Conservation (phyloP, 2,888 invertebrate genomes). For the Camponotus fellah region DNA sequence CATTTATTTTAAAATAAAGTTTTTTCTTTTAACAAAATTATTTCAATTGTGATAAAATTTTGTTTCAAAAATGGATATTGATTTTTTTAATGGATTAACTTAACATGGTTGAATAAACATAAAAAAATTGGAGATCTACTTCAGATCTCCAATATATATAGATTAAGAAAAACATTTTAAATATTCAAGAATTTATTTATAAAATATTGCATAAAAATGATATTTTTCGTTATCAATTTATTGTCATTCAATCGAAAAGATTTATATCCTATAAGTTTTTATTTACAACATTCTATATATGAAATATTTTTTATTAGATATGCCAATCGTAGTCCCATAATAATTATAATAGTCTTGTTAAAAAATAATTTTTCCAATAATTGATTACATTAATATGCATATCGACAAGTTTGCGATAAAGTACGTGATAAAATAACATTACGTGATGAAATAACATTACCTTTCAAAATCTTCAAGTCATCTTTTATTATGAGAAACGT, state of each 20-base stretch:
- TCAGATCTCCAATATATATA: too few relatives aligned
- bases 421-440: neutral
- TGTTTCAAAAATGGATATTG: neutral
- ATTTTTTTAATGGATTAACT: neutral
- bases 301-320: neutral
- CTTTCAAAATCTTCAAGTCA: conserved; percentile 63
- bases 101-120: neutral
- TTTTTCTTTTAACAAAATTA: neutral
- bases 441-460: conserved; percentile 43
- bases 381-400: neutral
- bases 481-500: conserved; percentile 81
- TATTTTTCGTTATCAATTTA: neutral
- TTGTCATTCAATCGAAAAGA: neutral
- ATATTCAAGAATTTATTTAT: neutral
- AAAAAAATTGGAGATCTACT: neutral
- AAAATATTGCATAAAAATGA: neutral
- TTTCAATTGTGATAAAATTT: neutral
- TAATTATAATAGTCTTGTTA: neutral
- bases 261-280: neutral
- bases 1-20: neutral
- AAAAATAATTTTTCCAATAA: neutral
- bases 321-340: neutral
- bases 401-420: neutral
- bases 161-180: neutral
- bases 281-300: conserved; percentile 1